phyloP scores from a whole-genome alignment of 2,888 invertebrate species.

The Lasioglossum lativentre region DNA sequence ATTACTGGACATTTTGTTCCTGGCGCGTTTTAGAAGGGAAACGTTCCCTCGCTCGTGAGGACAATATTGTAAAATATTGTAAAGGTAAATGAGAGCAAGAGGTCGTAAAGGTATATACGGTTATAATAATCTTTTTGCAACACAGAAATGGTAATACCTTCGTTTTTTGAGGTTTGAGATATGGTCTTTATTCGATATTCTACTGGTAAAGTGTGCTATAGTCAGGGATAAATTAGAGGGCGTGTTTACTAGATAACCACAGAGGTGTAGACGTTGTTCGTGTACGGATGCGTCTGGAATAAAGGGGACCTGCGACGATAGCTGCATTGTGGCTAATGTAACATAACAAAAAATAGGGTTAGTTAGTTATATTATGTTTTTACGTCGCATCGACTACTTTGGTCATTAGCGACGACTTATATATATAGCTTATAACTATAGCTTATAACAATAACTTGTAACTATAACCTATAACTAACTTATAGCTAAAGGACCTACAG shows the following conservation, averaged over 20 bases:
- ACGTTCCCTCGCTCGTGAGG: too few species aligned
- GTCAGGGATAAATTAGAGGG: slow-evolving; percentile 12
- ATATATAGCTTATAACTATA: too few species aligned
- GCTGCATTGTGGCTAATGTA: neutral
- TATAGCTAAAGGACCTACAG: too few species aligned
- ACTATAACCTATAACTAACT: too few species aligned
- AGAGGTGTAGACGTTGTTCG: neutral
- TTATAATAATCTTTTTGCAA: neutral
- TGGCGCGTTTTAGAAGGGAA: too few species aligned
- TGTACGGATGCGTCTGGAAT: neutral
- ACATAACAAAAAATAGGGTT: neutral
- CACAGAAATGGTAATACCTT: neutral
- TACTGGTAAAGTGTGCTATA: neutral
- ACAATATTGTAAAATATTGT: too few species aligned
- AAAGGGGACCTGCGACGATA: neutral
- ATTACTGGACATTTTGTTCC: too few species aligned
- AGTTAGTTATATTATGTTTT: too few species aligned
- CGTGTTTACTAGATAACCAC: neutral
- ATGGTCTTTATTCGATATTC: neutral
- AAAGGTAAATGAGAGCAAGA: neutral
- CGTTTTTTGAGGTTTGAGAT: neutral
- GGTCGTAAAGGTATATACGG: neutral
- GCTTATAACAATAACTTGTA: too few species aligned
- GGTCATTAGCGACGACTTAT: too few species aligned
- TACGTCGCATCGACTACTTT: too few species aligned